Base-by-base conservation (phyloP, 2,797 vertebrate species). In the Periparus ater region DNA sequence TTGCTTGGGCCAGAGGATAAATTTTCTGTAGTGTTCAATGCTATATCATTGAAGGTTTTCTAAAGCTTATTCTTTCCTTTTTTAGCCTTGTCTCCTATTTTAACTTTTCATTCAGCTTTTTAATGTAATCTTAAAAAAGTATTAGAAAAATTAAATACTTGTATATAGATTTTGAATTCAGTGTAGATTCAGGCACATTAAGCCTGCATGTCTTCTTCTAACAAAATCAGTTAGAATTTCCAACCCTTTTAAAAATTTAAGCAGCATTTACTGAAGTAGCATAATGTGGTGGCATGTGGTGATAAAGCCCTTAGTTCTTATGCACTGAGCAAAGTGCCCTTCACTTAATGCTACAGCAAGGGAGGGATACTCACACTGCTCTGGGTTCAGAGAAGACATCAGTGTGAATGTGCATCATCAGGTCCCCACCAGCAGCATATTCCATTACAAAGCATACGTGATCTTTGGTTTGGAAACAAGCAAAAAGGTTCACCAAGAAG, bases 381-480 rank as follows among this genome's bases (percentile, higher is more conserved):
- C 99, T 98, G 27, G 99, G 98, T 96, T 99, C 99, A 47, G 99
- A 98, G 98, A 99, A 99, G 84, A 99, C 99, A 42, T 99, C 99
- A 2, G 99, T 99, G 67, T 99, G 99, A 96, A 99, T 99, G 98
- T 99, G 99, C 99, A 99, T 99, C 99, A 99, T 99, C 86, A 99
- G 98, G 97, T 99, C 99, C n/a, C 99, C 99, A 48, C 99, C 99
- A 13, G 99, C 99, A 27, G 99, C 99, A 38, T 99, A 99, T 96
- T 99, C 99, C 99, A 99, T 99, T 88, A 99, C 99, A 91, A 99
- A 99, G 96, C 99, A 99, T 40, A 99, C 99, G 1, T 99, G 99
- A 96, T 99, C 99, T 98, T 98, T 98, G 76, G 99, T 99, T 98
- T 99, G 99, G 98, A 99, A 99, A 97, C 99, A 99, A 70, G 99